Evolutionary conservation across 2,797 vertebrate genomes (phyloP), one percentile per base, ranked within the genome.

Genomic region (Pseudotriccus pelzelni): DNA sequence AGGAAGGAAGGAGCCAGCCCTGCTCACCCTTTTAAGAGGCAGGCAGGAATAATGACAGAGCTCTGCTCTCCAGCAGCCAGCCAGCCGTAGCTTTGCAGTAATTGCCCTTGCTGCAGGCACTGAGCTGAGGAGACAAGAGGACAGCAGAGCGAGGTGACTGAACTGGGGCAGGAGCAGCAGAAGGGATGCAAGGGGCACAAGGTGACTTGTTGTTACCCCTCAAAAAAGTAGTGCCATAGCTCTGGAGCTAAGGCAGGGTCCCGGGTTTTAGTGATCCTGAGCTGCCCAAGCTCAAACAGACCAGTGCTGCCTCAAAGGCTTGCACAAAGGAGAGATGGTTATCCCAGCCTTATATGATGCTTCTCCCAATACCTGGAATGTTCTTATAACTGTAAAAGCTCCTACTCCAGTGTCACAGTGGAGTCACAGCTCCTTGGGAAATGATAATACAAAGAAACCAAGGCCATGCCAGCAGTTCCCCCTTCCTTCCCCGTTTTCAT

Each of bases 11-110:
- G 69, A 96, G 77, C 82, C 87, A 32, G 86, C 89, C 85, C 91
- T 84, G 86, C 93, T 94, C 95, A 88, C 10, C 59, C 87, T 94
- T 94, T 94, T 90, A 94, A 94, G 79, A 93, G 87, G 95, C 91
- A 90, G 84, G n/a, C 62, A 55, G 75, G 82, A 76, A 7, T 95
- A 95, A 97, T 97, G 97, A 98, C 95, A 97, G 94, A 94, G 94
- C 81, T 69, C 41, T 14, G 11, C 67, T 55, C 4, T 6, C 39
- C 80, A 70, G 87, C 73, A 70, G 82, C 41, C 94, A 69, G 44
- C 22, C 97, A 89, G 96, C 96, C 93, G 23, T 5, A 27, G 73
- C 79, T 47, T 34, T 52, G 85, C 63, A 56, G 58, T 87, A 89
- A 95, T 79, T 85, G 93, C 87, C 72, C 49, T 52, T 12, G 93